Evolutionary conservation across 1,140 invertebrate species (phyloP).

Genomic region (Procambarus virginalis): DNA sequence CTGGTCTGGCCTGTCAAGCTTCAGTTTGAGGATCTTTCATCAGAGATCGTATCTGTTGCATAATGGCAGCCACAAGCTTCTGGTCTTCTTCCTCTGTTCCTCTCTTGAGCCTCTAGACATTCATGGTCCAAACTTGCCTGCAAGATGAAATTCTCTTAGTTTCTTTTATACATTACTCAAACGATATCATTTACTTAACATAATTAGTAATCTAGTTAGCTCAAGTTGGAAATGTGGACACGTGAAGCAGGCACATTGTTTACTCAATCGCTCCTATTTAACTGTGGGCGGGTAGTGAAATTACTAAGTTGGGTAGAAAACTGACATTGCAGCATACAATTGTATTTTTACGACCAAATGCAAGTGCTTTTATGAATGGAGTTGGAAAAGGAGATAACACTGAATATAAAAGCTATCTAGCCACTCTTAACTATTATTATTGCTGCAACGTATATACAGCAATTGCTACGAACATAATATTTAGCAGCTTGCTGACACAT

Average conservation of each 20-base stretch:
- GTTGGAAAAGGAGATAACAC: too few relatives aligned
- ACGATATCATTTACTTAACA: background rate
- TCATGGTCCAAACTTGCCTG: constrained; percentile 64
- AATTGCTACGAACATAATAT: too few relatives aligned
- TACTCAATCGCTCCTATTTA: background rate
- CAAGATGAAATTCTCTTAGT: background rate
- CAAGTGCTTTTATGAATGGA: background rate
- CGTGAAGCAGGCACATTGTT: background rate
- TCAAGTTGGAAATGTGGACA: background rate
- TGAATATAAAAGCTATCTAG: too few relatives aligned
- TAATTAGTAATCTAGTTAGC: too few relatives aligned
- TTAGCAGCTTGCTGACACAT: too few relatives aligned
- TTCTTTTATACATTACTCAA: background rate
- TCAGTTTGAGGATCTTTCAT: constrained; percentile 69
- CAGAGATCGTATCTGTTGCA: constrained; percentile 37
- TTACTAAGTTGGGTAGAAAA: too few relatives aligned
- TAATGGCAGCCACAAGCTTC: constrained; percentile 40
- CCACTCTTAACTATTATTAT: too few relatives aligned
- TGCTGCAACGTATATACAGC: too few relatives aligned
- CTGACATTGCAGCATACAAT: too few relatives aligned
- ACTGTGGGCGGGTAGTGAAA: too few relatives aligned
- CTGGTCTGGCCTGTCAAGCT: constrained; percentile 57
- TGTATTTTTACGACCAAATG: background rate
- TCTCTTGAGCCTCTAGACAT: constrained; percentile 38
- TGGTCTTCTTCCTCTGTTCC: constrained; percentile 60